These are phyloP conservation scores for Autographa pulchrina DNA, from an alignment of 2,888 invertebrate genomes.

Conservation along the genomic window DNA sequence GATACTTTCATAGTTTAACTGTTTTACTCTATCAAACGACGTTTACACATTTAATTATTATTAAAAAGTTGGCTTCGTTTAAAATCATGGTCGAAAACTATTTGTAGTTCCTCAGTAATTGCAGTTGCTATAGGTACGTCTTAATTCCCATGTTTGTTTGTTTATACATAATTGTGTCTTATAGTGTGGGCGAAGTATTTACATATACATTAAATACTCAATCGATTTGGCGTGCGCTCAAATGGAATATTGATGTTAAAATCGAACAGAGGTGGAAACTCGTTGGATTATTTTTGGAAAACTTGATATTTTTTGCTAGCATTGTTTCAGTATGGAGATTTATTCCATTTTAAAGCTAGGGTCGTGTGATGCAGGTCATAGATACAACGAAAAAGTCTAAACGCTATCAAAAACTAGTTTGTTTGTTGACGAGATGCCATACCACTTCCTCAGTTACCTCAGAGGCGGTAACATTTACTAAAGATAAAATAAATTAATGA, in stretches of 20 bases:
- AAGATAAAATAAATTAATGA: slow-evolving; percentile 76
- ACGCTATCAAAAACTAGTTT: slow-evolving; percentile 29
- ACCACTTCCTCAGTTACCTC: slow-evolving; percentile 36
- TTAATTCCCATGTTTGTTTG: slow-evolving; percentile 39
- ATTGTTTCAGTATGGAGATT: slow-evolving; percentile 21
- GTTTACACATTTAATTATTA: slow-evolving; percentile 46
- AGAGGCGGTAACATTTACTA: slow-evolving; percentile 62
- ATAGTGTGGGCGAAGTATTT: slow-evolving; percentile 25
- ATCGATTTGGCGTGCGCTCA: slow-evolving; percentile 35
- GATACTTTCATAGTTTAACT: slow-evolving; percentile 56
- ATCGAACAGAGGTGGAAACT: slow-evolving; percentile 13
- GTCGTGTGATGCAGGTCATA: slow-evolving; percentile 13
- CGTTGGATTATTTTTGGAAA: slow-evolving; percentile 17
- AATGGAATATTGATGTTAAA: slow-evolving; percentile 26
- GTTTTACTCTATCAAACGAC: slow-evolving; percentile 34
- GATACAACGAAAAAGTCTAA: slow-evolving; percentile 8
- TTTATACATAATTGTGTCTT: slow-evolving; percentile 23
- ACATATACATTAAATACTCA: slow-evolving; percentile 32
- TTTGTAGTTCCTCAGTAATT: slow-evolving; percentile 30
- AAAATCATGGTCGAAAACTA: slow-evolving; percentile 17
- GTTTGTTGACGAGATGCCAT: slow-evolving; percentile 41
- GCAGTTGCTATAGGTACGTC: slow-evolving; percentile 22
- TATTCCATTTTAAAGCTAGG: slow-evolving; percentile 17
- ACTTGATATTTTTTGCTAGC: slow-evolving; percentile 12
- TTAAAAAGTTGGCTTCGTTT: slow-evolving; percentile 35